phyloP scores from a whole-genome alignment of 30 jellyfish, hydroid and myxozoan genomes.

The Aurelia aurita region DNA sequence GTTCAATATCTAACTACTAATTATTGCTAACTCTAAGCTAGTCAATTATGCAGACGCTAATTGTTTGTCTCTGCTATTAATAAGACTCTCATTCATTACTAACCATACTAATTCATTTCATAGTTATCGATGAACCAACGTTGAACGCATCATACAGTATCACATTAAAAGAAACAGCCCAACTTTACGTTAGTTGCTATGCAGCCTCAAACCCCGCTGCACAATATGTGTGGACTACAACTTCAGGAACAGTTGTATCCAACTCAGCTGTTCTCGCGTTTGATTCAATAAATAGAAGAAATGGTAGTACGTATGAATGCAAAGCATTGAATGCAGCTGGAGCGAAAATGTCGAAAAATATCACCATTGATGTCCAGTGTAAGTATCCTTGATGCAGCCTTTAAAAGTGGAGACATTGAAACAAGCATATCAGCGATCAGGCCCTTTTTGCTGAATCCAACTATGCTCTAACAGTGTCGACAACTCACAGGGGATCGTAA shows the following conservation, averaged over 20 bases:
- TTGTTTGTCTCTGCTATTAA: no score
- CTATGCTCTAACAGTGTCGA: no score
- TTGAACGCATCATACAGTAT: constrained; percentile 2
- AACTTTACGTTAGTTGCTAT: constrained; percentile 12
- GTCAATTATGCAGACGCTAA: no score
- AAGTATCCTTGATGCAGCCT: neutral
- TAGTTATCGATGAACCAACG: no score
- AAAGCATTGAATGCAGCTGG: constrained; percentile 51
- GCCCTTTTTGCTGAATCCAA: no score
- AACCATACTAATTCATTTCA: no score
- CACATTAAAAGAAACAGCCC: constrained; percentile 11
- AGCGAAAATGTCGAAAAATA: neutral
- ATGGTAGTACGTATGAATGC: constrained; percentile 33
- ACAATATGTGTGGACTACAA: neutral
- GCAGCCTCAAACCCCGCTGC: constrained; percentile 27
- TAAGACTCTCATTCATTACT: no score
- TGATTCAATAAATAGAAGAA: constrained; percentile 1
- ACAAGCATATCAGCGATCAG: no score
- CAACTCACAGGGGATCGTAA: no score
- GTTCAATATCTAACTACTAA: no score
- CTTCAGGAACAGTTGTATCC: neutral
- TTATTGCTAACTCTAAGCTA: no score
- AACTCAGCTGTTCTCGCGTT: neutral
- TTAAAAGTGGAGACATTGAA: no score
- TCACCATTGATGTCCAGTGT: constrained; percentile 22